phyloP scores from a whole-genome alignment of 2,113 vertebrate species.

The Axis porcinus region DNA sequence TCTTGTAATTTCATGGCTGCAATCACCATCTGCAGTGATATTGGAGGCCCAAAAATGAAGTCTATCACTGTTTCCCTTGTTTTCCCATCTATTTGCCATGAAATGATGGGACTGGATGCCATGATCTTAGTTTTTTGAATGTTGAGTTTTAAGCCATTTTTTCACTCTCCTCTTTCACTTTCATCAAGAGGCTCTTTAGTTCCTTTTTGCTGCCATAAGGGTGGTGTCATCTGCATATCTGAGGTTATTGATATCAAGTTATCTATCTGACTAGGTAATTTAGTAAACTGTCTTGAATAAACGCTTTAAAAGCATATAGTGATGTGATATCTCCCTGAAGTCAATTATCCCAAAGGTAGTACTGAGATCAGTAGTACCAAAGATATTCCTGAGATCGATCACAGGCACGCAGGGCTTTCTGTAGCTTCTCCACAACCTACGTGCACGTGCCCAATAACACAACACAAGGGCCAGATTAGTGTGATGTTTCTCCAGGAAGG shows the following conservation, averaged over 20 bases:
- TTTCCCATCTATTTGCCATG: neutral
- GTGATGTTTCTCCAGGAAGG: neutral
- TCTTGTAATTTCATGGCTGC: neutral
- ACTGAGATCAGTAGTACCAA: neutral
- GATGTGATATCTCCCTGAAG: neutral
- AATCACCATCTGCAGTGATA: neutral
- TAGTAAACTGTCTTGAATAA: neutral
- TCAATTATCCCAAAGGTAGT: neutral
- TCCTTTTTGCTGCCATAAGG: neutral
- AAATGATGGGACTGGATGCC: neutral
- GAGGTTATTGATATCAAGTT: neutral
- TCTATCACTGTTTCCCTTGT: neutral
- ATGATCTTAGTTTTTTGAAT: neutral
- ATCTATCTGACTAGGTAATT: neutral
- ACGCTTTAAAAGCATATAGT: neutral
- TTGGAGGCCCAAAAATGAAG: neutral
- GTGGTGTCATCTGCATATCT: neutral
- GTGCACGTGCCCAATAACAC: accelerated
- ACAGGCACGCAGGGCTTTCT: neutral
- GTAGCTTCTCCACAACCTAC: neutral
- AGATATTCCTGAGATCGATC: neutral
- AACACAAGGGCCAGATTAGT: neutral
- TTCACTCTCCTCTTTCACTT: neutral
- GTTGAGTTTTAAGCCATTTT: neutral
- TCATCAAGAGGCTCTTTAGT: neutral